phyloP scores from a whole-genome alignment of 1,140 invertebrate genomes.

The Neodiprion fabricii region DNA sequence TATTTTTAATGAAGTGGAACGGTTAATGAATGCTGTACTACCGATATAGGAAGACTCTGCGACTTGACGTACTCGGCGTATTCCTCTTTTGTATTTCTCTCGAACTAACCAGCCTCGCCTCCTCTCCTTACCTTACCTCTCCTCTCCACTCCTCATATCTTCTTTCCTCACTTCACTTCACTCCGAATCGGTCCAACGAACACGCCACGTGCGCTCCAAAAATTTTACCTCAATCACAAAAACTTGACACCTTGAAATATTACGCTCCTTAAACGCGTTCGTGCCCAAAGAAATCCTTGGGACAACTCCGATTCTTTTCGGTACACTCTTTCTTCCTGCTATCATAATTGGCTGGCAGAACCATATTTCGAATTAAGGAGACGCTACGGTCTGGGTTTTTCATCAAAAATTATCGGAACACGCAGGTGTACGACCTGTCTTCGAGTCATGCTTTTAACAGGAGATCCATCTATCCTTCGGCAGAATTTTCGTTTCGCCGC shows the following conservation, averaged over 20 bases:
- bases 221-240: background rate
- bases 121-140: conserved; percentile 1
- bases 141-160: background rate
- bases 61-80: background rate
- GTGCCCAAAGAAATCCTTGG: background rate
- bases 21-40: conserved; percentile 22
- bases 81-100: background rate
- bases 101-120: background rate
- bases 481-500: no score
- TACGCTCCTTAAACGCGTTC: background rate
- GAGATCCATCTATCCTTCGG: no score
- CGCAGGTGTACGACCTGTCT: no score
- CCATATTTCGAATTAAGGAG: no score
- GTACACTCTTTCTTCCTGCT: background rate
- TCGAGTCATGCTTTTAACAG: no score
- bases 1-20: conserved; percentile 26
- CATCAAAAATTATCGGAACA: no score
- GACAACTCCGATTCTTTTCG: no score
- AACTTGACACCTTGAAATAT: background rate
- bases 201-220: background rate
- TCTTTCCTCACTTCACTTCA: no score
- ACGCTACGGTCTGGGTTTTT: no score
- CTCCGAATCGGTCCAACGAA: no score
- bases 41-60: conserved; percentile 17
- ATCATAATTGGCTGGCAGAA: background rate